phyloP scores from a whole-genome alignment of 2,797 vertebrate species.

The Pseudomugil gertrudae region DNA sequence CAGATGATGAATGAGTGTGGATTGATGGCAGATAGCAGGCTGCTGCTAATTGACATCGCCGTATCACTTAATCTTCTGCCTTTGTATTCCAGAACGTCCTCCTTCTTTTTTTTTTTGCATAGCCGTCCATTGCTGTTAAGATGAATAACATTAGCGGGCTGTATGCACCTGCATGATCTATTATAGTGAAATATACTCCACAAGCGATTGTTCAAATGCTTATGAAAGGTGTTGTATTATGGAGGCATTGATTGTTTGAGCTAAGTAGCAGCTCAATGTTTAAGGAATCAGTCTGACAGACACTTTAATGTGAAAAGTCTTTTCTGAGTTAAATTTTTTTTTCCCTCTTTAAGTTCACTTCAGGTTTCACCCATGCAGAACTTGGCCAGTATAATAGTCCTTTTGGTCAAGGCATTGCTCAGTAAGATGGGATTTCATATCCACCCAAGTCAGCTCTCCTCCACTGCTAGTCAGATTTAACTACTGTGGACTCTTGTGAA shows the following conservation, averaged over 20 bases:
- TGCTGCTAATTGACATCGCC: slow-evolving; percentile 64
- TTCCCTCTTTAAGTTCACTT: slow-evolving; percentile 7
- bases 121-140: slow-evolving; percentile 54
- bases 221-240: slow-evolving; percentile 44
- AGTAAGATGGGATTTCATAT: slow-evolving; percentile 22
- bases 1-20: slow-evolving; percentile 67
- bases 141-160: slow-evolving; percentile 50
- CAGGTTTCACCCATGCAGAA: slow-evolving; percentile 5
- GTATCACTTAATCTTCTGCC: slow-evolving; percentile 61
- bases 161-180: slow-evolving; percentile 36
- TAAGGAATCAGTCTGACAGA: neutral
- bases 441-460: slow-evolving; percentile 4
- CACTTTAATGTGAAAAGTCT: neutral
- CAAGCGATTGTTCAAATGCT: slow-evolving; percentile 33
- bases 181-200: slow-evolving; percentile 57
- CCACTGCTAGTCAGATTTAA: slow-evolving; percentile 12
- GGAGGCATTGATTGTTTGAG: slow-evolving; percentile 25
- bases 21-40: slow-evolving; percentile 63
- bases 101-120: slow-evolving; percentile 24
- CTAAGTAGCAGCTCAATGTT: neutral
- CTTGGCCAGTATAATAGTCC: slow-evolving; percentile 11
- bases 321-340: neutral
- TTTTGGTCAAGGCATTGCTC: slow-evolving; percentile 5
- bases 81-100: slow-evolving; percentile 50
- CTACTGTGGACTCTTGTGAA: slow-evolving; percentile 19